Evolutionary conservation across 1,140 invertebrate genomes (phyloP), one percentile per base, ranked within the genome.

Genomic region (Saccostrea cuccullata): DNA sequence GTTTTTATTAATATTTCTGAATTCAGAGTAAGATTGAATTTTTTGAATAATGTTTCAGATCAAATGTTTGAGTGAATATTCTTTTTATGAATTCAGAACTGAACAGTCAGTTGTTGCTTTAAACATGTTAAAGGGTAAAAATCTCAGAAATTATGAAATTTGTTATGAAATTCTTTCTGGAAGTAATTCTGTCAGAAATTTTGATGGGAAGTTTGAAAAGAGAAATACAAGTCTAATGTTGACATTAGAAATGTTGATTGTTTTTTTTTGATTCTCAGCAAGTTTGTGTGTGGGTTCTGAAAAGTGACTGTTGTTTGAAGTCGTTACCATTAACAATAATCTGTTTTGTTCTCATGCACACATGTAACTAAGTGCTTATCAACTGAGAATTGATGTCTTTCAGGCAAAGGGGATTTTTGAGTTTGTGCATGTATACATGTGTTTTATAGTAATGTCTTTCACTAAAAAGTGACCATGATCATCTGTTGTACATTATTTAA

Each of bases 351-450:
- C 30, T 77, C 70, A 77, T 30, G 70, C 70, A 77, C 70, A 36
- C 70, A 77, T 77, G 8, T 77, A 15, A 77, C 70, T n/a, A 67
- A 30, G 70, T 77, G 70, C 70, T 77, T 26, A 36, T 77, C 26
- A 26, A 77, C 26, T 77, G 70, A 77, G 30, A 77, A 77, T 23
- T 77, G 23, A 77, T 36, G 70, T 77, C 70, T 77, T 77, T 77
- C 70, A 77, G 70, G 70, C 70, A 77, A 77, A 77, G 70, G 26
- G 30, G 30, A 36, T 77, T 77, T 77, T 77, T 77, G 70, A 26
- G 30, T 77, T 40, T 77, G 70, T 40, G 36, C 70, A 15, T 77
- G 26, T 77, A 30, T 77, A 30, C 23, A 67, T 67, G 60, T 67
- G 60, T 67, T 64, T 77, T 77, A 64, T 40, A 36, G 70, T 77